Evolutionary conservation across 2,797 vertebrate species (phyloP), one percentile per base, ranked within the genome.

Genomic region (Notolepis coatsorum): DNA sequence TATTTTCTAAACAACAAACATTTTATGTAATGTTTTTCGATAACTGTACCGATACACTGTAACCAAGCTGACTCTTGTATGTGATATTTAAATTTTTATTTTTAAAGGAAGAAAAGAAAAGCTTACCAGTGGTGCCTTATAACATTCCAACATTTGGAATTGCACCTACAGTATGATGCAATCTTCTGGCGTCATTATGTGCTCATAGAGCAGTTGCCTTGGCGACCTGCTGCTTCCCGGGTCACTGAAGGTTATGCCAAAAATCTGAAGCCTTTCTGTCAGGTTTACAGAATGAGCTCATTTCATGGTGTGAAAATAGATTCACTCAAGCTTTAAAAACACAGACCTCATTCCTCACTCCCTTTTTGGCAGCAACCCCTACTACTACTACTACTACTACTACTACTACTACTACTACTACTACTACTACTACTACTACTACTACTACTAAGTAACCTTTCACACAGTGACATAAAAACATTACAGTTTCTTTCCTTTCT

Each of bases 251-350:
- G 87, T 77, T 81, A 82, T 61, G 81, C 71, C 80, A 89, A 91
- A 88, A 89, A 92, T 92, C 71, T 90, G 60, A 87, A 88, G 84
- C 86, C 85, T 85, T 57, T 75, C 61, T 86, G 90, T 71, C 75
- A 89, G 66, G 66, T 91, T 89, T 82, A 82, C 77, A 76, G 77
- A 87, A 83, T 82, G 83, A 83, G 80, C 76, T 85, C 70, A 86
- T 83, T 68, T 73, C 56, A 66, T 35, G 60, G 75, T 76, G 79
- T 84, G 72, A 88, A 84, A 82, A 75, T 8, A 17, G 43, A 43
- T 68, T 65, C 33, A 9, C 12, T 0, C 15, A 28, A 63, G 54
- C 54, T 75, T 63, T 61, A 61, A 38, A 60, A 55, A 28, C 57
- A 68, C 64, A 67, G 23, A 30, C 10, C 23, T 58, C 33, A 38